These are phyloP conservation scores for Ardeotis arabs DNA, from an alignment of 2,113 vertebrate genomes.

Conservation along the genomic window DNA sequence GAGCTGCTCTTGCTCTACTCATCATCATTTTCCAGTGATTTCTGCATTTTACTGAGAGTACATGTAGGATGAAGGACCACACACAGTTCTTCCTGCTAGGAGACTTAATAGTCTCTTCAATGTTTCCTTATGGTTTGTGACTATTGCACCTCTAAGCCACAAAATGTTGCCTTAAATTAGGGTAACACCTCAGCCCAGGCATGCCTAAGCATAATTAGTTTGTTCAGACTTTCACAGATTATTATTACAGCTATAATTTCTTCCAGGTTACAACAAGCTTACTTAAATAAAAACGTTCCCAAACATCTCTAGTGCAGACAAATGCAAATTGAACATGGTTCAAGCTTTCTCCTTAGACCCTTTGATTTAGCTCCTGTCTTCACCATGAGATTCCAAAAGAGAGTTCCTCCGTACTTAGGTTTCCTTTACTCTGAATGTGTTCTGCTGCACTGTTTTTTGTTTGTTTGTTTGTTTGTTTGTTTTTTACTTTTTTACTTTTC, in stretches of 20 bases:
- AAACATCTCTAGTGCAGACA: neutral
- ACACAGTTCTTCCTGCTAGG: slow-evolving; percentile 25
- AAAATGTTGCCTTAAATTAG: slow-evolving; percentile 37
- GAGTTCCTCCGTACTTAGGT: neutral
- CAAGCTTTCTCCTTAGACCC: neutral
- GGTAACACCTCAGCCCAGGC: slow-evolving; percentile 33
- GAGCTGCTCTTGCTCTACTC: neutral
- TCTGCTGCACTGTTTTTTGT: neutral
- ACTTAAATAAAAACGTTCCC: neutral
- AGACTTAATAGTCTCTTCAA: neutral
- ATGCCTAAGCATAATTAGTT: slow-evolving; percentile 16
- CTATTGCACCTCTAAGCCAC: neutral
- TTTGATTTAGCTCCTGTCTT: neutral
- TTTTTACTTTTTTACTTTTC: neutral
- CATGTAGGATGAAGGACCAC: slow-evolving; percentile 19
- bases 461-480: too few relatives aligned
- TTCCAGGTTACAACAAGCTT: slow-evolving; percentile 36
- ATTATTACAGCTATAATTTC: slow-evolving; percentile 24
- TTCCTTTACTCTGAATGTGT: neutral
- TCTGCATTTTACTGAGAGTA: neutral
- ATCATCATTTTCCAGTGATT: neutral
- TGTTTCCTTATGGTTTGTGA: slow-evolving; percentile 22
- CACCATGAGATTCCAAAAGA: neutral
- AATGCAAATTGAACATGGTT: neutral
- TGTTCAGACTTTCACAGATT: slow-evolving; percentile 10